A percentile compares a stretch with the other conserved stretches of the same genome.
Conservation (phyloP, 2,888 invertebrate genomes). For the Caenorhabditis sinica region DNA sequence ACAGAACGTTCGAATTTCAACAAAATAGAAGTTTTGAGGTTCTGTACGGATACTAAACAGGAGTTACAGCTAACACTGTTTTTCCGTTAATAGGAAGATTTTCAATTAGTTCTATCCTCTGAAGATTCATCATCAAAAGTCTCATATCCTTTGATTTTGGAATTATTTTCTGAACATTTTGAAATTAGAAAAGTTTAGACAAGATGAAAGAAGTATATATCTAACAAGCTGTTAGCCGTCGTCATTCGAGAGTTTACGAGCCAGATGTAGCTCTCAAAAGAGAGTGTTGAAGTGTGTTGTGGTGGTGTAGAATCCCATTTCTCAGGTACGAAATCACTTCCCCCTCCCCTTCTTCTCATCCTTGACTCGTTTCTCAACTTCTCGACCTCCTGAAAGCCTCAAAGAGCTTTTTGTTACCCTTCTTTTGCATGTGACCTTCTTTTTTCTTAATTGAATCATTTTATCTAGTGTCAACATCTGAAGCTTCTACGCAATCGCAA, state of each 20-base stretch:
- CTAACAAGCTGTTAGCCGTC: slow-evolving; percentile 52
- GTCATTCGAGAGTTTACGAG: slow-evolving; percentile 50
- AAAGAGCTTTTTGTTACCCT: slow-evolving; percentile 38
- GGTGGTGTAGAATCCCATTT: slow-evolving; percentile 55
- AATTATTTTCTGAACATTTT: too few relatives aligned
- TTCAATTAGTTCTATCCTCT: too few relatives aligned
- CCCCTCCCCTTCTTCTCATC: background rate
- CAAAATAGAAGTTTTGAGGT: too few relatives aligned
- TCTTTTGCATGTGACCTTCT: slow-evolving; percentile 47
- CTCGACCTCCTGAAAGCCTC: slow-evolving; percentile 48
- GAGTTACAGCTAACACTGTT: too few relatives aligned
- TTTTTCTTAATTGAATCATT: slow-evolving; percentile 63
- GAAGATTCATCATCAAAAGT: too few relatives aligned
- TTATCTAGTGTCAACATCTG: slow-evolving; percentile 62
- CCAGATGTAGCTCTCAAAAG: slow-evolving; percentile 47
- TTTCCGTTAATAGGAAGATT: too few relatives aligned
- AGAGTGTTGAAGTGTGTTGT: slow-evolving; percentile 21
- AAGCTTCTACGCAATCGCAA: slow-evolving; percentile 35
- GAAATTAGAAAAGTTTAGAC: background rate
- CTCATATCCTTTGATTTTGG: too few relatives aligned
- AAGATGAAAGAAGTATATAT: slow-evolving; percentile 7
- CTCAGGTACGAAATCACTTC: slow-evolving; percentile 61
- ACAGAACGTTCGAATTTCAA: too few relatives aligned
- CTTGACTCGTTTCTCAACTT: slow-evolving; percentile 36
- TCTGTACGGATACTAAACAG: too few relatives aligned